A percentile compares a stretch with the other conserved stretches of the same genome.
phyloP scores from a whole-genome alignment of 2,113 vertebrate genomes.

The Hirundichthys speculiger region DNA sequence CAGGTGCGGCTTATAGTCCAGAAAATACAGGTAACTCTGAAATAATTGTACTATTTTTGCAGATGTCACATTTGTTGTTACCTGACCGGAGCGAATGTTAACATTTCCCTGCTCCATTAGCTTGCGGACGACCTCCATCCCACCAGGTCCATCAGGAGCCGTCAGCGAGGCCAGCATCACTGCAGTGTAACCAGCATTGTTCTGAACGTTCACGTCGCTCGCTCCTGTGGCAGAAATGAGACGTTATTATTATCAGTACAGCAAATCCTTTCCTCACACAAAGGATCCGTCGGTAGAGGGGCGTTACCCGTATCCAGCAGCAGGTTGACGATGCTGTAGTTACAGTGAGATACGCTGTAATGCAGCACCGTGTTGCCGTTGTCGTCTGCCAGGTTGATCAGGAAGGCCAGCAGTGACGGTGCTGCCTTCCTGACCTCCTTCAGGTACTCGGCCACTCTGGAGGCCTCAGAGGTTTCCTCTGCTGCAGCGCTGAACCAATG shows the following conservation, averaged over 20 bases:
- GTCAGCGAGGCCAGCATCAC: constrained; percentile 93
- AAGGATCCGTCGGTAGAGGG: neutral
- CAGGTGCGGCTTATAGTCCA: no score
- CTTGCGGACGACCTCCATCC: constrained; percentile 90
- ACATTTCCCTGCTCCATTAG: constrained; percentile 88
- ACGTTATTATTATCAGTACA: neutral
- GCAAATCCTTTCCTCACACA: neutral
- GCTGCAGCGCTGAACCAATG: constrained; percentile 92
- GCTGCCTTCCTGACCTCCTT: constrained; percentile 70
- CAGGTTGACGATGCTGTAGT: constrained; percentile 87
- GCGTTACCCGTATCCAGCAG: constrained; percentile 89
- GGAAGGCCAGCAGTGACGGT: constrained; percentile 81
- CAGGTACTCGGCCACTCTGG: constrained; percentile 82
- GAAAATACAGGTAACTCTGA: no score
- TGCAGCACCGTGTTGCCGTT: constrained; percentile 94
- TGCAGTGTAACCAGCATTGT: constrained; percentile 90
- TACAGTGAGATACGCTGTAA: constrained; percentile 94
- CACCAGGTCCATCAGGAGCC: constrained; percentile 81
- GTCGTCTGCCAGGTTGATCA: constrained; percentile 91
- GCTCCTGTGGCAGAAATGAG: constrained; percentile 60
- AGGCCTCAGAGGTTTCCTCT: constrained; percentile 82
- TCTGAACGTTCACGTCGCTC: constrained; percentile 85
- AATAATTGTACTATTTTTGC: no score
- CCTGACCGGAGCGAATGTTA: constrained; percentile 89
- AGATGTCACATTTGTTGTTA: constrained; percentile 50